phyloP scores from a whole-genome alignment of 2,888 invertebrate species.

The Sycophila texana region DNA sequence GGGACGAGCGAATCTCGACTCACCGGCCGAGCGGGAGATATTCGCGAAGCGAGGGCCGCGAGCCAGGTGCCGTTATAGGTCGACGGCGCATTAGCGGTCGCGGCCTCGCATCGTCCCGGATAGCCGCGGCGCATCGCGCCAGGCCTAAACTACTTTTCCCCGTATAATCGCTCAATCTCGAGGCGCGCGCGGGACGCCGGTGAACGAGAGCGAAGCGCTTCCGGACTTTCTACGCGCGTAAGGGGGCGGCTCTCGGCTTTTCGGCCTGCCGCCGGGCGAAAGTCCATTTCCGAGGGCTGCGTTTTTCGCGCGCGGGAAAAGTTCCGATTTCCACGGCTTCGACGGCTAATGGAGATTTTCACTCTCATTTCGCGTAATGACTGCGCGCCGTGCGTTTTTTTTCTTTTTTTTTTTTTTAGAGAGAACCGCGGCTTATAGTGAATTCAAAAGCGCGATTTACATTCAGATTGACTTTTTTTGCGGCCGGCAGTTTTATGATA shows the following conservation, averaged over 20 bases:
- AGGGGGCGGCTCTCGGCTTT: neutral
- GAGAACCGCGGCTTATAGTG: no score
- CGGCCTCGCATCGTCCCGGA: constrained; percentile 33
- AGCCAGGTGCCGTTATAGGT: constrained; percentile 54
- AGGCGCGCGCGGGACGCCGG: neutral
- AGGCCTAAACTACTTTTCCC: constrained; percentile 51
- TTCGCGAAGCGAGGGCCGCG: neutral
- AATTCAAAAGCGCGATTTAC: no score
- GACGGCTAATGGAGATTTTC: neutral
- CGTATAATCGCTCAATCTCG: constrained; percentile 19
- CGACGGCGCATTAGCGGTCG: constrained; percentile 31
- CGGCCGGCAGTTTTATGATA: no score
- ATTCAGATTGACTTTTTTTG: no score
- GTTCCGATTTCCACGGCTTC: neutral
- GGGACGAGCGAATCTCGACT: constrained; percentile 1
- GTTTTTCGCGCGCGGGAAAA: no score
- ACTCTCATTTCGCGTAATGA: neutral
- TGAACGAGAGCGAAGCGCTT: neutral
- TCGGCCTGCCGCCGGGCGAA: neutral
- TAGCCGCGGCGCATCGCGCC: constrained; percentile 20
- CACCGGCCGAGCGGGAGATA: neutral
- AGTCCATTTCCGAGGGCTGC: no score
- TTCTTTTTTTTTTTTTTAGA: no score
- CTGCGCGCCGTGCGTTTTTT: neutral
- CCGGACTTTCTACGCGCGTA: neutral